Conservation (phyloP, 2,113 vertebrate genomes). For the Microtus pennsylvanicus region DNA sequence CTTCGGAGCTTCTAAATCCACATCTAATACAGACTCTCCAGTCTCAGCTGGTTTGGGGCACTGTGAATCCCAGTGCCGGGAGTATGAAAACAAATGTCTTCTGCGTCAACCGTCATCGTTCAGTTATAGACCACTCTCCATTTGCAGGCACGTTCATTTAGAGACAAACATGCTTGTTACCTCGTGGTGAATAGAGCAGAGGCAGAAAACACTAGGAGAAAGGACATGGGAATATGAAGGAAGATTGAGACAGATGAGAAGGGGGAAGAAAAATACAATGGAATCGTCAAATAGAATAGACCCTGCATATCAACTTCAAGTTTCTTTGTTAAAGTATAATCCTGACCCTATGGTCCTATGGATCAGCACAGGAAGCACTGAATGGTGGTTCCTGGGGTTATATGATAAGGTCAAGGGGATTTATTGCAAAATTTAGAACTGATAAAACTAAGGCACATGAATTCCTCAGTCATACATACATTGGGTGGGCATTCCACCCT, state of each 20-base stretch:
- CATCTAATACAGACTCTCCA: constrained; percentile 59
- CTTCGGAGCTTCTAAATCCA: constrained; percentile 43
- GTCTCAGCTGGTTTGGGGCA: constrained; percentile 64
- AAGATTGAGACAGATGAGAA: not conserved
- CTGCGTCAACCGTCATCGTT: constrained; percentile 57
- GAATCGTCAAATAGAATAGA: not conserved
- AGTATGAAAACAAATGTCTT: constrained; percentile 81
- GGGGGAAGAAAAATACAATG: not conserved
- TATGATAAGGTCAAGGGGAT: not conserved
- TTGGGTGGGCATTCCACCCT: not conserved
- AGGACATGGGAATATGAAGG: not conserved
- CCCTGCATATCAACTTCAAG: not conserved
- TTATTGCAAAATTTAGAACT: not conserved
- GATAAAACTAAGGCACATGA: not conserved
- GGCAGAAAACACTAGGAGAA: not conserved
- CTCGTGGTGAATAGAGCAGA: not conserved
- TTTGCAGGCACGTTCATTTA: constrained; percentile 5
- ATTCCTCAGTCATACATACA: not conserved
- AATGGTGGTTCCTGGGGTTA: not conserved
- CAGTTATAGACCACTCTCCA: constrained; percentile 56
- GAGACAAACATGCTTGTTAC: not conserved
- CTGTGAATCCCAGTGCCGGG: constrained; percentile 66
- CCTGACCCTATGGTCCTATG: too few species aligned
- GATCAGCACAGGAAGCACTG: not conserved
- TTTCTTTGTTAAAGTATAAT: too few species aligned